Evolutionary conservation across 2,113 vertebrate species (phyloP).

Genomic region (Smithornis capensis): DNA sequence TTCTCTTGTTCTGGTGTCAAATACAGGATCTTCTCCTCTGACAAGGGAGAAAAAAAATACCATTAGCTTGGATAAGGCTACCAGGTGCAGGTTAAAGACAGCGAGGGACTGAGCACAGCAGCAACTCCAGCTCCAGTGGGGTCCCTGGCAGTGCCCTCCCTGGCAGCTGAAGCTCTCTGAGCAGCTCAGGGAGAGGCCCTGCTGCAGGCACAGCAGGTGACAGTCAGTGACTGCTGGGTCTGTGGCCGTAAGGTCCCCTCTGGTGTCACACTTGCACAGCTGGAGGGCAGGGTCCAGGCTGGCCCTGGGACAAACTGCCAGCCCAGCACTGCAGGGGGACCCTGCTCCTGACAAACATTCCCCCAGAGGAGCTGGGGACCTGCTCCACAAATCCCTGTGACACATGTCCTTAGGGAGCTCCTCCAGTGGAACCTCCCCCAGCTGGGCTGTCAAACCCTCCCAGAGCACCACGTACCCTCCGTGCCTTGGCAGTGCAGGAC

Average conservation of each 20-base stretch:
- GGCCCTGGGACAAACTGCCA: not conserved
- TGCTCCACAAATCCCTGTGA: not conserved
- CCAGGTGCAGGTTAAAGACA: not conserved
- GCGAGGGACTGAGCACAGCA: not conserved
- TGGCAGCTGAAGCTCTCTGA: not conserved
- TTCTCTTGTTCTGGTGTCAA: conserved; percentile 98
- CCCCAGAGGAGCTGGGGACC: not conserved
- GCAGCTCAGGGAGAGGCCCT: not conserved
- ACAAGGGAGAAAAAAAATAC: not conserved
- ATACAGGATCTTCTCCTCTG: conserved; percentile 97
- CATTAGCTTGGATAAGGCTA: not conserved
- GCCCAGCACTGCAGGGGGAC: not conserved
- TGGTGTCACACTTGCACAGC: not conserved
- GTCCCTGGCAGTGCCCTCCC: not conserved
- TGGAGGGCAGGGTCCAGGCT: no score
- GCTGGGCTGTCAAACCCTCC: not conserved
- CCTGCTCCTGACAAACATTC: not conserved
- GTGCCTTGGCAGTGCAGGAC: conserved; percentile 95
- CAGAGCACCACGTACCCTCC: conserved; percentile 75
- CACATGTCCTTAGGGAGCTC: not conserved
- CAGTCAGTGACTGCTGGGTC: not conserved
- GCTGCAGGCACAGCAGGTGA: not conserved
- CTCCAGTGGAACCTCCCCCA: not conserved
- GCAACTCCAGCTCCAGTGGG: not conserved
- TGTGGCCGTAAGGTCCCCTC: not conserved